These are phyloP conservation scores for Sapayoa aenigma DNA, from an alignment of 2,113 vertebrate genomes.

Conservation along the genomic window DNA sequence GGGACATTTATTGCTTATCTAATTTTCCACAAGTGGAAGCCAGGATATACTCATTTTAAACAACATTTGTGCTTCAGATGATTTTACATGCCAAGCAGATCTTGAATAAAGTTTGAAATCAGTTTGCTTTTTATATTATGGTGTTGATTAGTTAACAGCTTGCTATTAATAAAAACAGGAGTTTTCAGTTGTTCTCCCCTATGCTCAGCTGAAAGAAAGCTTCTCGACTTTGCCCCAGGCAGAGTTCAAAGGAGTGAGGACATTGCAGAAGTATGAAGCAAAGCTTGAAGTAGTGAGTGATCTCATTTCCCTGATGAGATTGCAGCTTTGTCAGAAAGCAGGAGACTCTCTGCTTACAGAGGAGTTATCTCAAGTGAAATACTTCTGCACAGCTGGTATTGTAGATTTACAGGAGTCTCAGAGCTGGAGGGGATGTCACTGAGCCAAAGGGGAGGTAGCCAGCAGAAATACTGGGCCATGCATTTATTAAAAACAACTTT, in stretches of 20 bases:
- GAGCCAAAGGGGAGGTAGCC: not conserved
- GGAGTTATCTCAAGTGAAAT: not conserved
- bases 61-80: not conserved
- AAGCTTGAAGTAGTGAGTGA: not conserved
- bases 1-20: not conserved
- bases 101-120: not conserved
- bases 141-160: not conserved
- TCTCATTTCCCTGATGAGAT: not conserved
- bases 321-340: not conserved
- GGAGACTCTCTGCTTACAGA: not conserved
- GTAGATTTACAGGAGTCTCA: not conserved
- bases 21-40: not conserved
- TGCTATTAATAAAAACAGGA: not conserved
- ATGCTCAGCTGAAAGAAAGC: not conserved
- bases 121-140: not conserved
- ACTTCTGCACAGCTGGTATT: not conserved
- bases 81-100: not conserved
- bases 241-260: not conserved
- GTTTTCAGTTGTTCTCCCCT: not conserved
- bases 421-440: not conserved
- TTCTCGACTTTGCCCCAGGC: not conserved
- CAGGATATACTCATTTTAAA: not conserved
- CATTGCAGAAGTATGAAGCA: not conserved
- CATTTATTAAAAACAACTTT: not conserved
- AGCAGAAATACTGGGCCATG: not conserved